Base-by-base conservation (phyloP, 2,888 invertebrate species). In the Rhodophaea formosa region DNA sequence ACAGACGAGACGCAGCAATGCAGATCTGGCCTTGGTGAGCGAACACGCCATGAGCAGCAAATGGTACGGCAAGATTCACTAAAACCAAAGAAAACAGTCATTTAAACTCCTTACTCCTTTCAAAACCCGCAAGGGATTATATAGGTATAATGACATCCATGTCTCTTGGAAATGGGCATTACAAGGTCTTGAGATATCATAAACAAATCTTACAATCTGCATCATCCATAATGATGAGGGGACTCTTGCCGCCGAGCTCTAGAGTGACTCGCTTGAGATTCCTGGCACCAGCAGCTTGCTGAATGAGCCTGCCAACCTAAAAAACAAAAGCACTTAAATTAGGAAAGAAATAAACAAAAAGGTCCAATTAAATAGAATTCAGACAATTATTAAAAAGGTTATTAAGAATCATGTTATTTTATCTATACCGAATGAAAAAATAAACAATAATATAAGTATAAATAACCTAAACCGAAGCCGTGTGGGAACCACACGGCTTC, bases 231-330 rank as follows among this genome's bases (percentile, higher is more conserved):
- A 97, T 93, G 52, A 97, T 93, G 1, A 97, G 86, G 1, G 97
- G 97, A 77, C 96, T 96, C 80, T 98, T 98, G 63, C 97, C 97
- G 17, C 97, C 97, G 51, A 97, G 90, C 80, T 98, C 97, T 44
- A 98, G 84, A 0, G 95, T 94, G 0, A 97, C 93, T 46, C 95
- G 92, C 76, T 97, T 98, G 62, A 97, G 87, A 77, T 97, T 97
- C 14, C 94, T 94, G 47, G 92, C 91, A 6, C 96, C 96, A 8
- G 97, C 94, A 17, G 94, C 94, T 79, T 94, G 93, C 88, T 69
- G 94, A 82, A 88, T 93, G 80, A 85, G 88, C 66, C 92, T 92
- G 0, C 93, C 93, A 8, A 93, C 92, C 93, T 92, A 56, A 2
- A 60, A 60, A 57, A 15, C 29, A 3, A 29, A 42, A 53, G 8